phyloP scores from a whole-genome alignment of 23 tunicate species.

The Styela clava region DNA sequence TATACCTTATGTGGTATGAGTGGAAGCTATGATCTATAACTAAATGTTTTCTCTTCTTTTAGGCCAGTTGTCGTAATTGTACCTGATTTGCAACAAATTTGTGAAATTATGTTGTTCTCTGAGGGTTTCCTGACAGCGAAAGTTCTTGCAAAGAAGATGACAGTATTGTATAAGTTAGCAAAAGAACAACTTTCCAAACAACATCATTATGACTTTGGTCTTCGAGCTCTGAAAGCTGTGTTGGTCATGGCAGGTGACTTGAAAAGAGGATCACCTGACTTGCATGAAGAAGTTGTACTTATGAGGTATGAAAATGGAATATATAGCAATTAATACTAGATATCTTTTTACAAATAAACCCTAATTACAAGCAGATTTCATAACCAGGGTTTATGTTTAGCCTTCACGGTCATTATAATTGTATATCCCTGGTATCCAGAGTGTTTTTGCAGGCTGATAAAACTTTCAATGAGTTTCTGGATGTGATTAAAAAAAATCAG shows the following conservation, averaged over 20 bases:
- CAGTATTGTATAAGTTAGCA: slow-evolving; percentile 93
- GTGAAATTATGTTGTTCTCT: slow-evolving; percentile 98
- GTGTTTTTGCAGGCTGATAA: neutral
- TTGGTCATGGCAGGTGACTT: slow-evolving; percentile 97
- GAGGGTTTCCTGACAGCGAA: slow-evolving; percentile 97
- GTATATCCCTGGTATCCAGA: neutral
- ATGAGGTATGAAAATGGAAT: slow-evolving; percentile 77
- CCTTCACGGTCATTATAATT: neutral
- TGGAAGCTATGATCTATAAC: too few relatives aligned
- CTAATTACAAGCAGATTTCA: neutral
- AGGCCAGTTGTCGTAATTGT: slow-evolving; percentile 99
- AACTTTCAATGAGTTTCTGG: too few relatives aligned
- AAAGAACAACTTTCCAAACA: slow-evolving; percentile 98
- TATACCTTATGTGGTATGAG: too few relatives aligned
- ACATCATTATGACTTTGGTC: slow-evolving; percentile 98
- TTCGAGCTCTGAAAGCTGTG: slow-evolving; percentile 96
- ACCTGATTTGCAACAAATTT: slow-evolving; percentile 97
- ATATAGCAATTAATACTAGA: neutral
- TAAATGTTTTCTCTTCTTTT: too few relatives aligned
- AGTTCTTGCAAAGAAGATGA: slow-evolving; percentile 95
- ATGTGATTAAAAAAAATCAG: too few relatives aligned
- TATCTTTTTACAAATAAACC: neutral
- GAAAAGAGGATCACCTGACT: slow-evolving; percentile 91
- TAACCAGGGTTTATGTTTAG: neutral
- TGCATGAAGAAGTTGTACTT: slow-evolving; percentile 92